Base-by-base conservation (phyloP, 2,113 vertebrate genomes). In the Cygnus atratus region DNA sequence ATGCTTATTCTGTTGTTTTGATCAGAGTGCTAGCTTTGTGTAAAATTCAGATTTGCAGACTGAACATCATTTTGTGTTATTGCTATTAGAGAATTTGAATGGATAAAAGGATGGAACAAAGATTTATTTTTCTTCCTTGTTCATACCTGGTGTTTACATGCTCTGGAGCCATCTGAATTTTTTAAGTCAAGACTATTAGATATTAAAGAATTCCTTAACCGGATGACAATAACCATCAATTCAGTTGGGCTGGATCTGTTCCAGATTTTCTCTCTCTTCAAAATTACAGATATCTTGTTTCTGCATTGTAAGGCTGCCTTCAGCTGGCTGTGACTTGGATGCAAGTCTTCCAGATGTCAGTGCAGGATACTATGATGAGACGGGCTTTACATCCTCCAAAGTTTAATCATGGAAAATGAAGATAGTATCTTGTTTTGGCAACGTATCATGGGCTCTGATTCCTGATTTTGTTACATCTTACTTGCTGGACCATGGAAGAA, bases 391-490 rank as follows among this genome's bases (percentile, higher is more conserved):
- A 31, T 65, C 59, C 70, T 75, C 61, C 28, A n/a, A 6, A 35
- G 52, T 88, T 80, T 66, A 72, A 65, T 83, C 16, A 55, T 43
- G 58, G 39, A 77, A 94, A 92, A 82, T 82, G 46, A 90, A 71
- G 87, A 67, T 81, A 33, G 21, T 52, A 70, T 75, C 90, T 86
- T 87, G 43, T 92, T 92, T 92, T 86, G 83, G 61, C 73, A 96
- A 24, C 17, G 6, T 76, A n/a, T 72, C 31, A 13, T 77, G 8
- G 71, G 65, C 43, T 68, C 46, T 28, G 66, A 78, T 93, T 75
- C 67, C 63, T 96, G 58, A 55, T 88, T 96, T 88, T 94, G 74
- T 75, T 91, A 37, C 78, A 39, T 93, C 62, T 95, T 92, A 44
- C 67, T 73, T 15, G 13, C 26, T 63, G 54, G n/a, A 88, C 41